phyloP scores from a whole-genome alignment of 2,113 vertebrate genomes.

The Halichoerus grypus region DNA sequence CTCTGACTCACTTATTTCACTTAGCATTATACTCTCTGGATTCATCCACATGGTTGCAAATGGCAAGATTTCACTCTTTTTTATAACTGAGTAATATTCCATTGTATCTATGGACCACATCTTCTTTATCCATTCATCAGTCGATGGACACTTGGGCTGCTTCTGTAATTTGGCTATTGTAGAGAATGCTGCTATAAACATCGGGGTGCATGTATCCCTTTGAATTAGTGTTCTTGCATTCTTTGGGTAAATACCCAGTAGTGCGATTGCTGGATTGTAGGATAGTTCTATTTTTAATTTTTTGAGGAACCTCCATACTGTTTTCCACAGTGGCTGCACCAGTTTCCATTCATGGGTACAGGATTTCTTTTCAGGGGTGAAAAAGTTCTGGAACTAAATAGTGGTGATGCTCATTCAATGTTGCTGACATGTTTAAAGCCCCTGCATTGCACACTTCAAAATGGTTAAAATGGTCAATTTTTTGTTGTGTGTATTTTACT shows the following conservation, averaged over 20 bases:
- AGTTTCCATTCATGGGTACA: not conserved
- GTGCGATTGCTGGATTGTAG: not conserved
- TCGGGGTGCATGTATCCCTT: not conserved
- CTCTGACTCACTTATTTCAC: not conserved
- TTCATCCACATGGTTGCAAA: not conserved
- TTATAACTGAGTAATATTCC: not conserved
- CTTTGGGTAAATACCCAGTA: not conserved
- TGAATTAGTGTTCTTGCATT: not conserved
- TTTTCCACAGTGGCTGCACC: not conserved
- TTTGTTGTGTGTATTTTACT: not conserved
- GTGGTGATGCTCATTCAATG: rapidly evolving
- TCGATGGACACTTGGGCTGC: not conserved
- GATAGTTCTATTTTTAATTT: not conserved
- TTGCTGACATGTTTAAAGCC: not conserved
- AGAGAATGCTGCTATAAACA: not conserved
- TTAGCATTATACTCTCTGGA: not conserved
- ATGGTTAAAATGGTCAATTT: not conserved
- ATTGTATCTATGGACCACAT: not conserved
- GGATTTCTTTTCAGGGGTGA: not conserved
- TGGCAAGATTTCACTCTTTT: not conserved
- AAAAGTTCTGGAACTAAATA: not conserved
- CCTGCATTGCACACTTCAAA: not conserved
- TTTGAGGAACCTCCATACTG: not conserved
- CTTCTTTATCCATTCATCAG: not conserved
- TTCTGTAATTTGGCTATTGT: not conserved